Conservation (phyloP, 2,888 invertebrate species). For the Parelbella ahira region DNA sequence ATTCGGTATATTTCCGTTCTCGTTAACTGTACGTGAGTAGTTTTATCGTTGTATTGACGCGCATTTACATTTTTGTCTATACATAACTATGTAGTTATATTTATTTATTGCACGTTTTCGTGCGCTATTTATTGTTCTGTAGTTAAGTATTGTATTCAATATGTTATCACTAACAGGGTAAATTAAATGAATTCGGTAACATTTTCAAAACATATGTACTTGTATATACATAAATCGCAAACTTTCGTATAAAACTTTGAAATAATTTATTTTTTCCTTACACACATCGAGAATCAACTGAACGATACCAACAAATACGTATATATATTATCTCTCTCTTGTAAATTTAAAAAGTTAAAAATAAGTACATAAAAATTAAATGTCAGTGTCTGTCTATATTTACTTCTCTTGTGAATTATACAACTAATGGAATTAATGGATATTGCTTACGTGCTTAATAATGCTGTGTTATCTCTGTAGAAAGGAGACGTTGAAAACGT, state of each 20-base stretch:
- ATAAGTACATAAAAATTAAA: neutral
- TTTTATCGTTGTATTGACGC: conserved; percentile 45
- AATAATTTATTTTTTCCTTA: conserved; percentile 14
- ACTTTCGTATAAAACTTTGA: conserved; percentile 5
- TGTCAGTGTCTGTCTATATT: conserved; percentile 13
- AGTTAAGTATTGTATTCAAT: conserved; percentile 55
- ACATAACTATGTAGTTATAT: conserved; percentile 36
- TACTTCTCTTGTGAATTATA: neutral
- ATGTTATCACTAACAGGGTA: conserved; percentile 74
- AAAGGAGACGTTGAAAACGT: conserved; percentile 16
- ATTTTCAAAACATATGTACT: conserved; percentile 40
- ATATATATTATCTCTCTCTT: too few relatives aligned
- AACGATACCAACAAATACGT: too few relatives aligned
- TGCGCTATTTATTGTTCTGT: conserved; percentile 58
- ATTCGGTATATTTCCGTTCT: conserved; percentile 27
- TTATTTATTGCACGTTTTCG: conserved; percentile 60
- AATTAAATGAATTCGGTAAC: conserved; percentile 47
- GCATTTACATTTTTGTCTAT: conserved; percentile 46
- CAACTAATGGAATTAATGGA: conserved; percentile 9
- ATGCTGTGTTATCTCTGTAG: conserved; percentile 1
- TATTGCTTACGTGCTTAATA: conserved; percentile 15
- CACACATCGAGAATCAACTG: too few relatives aligned
- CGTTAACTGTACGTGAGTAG: conserved; percentile 31
- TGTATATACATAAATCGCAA: conserved; percentile 28
- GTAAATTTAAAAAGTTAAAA: neutral